phyloP scores from a whole-genome alignment of 2,888 invertebrate genomes.

The Tachystola acroxantha region DNA sequence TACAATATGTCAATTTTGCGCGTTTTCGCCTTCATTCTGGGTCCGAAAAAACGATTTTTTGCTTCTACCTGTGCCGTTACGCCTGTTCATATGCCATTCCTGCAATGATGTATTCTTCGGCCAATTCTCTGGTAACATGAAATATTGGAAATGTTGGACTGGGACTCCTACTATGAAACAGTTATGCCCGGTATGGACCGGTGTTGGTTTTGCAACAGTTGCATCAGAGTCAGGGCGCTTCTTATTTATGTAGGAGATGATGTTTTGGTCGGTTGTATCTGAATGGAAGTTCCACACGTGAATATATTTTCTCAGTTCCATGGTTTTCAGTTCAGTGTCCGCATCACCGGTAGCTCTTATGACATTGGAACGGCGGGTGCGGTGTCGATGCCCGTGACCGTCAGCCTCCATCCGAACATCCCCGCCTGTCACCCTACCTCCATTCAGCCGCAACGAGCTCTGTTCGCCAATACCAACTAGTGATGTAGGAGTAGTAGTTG shows the following conservation, averaged over 20 bases:
- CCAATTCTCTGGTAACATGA: neutral
- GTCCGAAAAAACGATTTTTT: neutral
- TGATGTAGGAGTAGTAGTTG: too few species aligned
- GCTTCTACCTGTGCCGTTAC: neutral
- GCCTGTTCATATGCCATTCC: neutral
- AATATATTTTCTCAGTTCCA: neutral
- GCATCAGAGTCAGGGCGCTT: neutral
- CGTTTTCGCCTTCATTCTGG: neutral
- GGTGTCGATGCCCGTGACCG: neutral
- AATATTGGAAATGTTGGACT: neutral
- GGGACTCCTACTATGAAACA: neutral
- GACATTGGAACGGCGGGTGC: neutral
- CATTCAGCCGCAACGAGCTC: too few species aligned
- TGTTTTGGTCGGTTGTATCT: neutral
- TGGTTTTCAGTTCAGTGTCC: neutral
- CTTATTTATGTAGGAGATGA: neutral
- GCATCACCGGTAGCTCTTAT: constrained; percentile 2
- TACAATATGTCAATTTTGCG: constrained; percentile 2
- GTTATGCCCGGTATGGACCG: neutral
- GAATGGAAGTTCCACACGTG: constrained; percentile 1
- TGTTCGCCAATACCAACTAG: too few species aligned
- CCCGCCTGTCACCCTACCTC: too few species aligned
- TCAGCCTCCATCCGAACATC: too few species aligned
- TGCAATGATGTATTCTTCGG: neutral
- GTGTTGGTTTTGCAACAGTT: neutral